Conservation (phyloP, 2,888 invertebrate species). For the Marasmarcha lunaedactyla region DNA sequence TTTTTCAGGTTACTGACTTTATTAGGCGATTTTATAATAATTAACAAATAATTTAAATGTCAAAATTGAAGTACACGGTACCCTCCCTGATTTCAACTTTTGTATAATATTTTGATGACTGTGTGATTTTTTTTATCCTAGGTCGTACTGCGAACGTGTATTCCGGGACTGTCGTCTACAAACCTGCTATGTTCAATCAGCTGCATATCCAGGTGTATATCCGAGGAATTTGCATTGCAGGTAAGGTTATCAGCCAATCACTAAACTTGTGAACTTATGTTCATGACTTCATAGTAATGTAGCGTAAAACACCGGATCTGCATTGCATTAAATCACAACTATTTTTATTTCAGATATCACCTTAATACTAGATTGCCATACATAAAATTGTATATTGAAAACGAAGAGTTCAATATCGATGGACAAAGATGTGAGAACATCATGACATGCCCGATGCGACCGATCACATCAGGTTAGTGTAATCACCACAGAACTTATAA, state of each 20-base stretch:
- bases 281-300: no score
- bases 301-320: no score
- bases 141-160: constrained; percentile 88
- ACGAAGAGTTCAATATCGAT: constrained; percentile 94
- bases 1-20: no score
- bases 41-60: no score
- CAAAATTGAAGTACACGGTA: no score
- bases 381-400: constrained; percentile 91
- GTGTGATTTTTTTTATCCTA: no score
- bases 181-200: constrained; percentile 94
- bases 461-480: constrained; percentile 81
- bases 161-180: constrained; percentile 90
- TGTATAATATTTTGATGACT: no score
- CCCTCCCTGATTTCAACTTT: no score
- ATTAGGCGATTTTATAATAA: no score
- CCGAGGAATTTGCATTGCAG: constrained; percentile 90
- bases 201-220: constrained; percentile 93
- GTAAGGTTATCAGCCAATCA: no score
- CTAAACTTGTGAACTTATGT: no score
- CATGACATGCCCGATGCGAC: constrained; percentile 94
- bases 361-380: constrained; percentile 89
- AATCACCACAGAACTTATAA: background rate
- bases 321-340: no score
- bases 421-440: constrained; percentile 94
- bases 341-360: constrained; percentile 79